Evolutionary conservation across 2,113 vertebrate species (phyloP), one percentile per base, ranked within the genome.

Genomic region (Thalassarche chlororhynchos): DNA sequence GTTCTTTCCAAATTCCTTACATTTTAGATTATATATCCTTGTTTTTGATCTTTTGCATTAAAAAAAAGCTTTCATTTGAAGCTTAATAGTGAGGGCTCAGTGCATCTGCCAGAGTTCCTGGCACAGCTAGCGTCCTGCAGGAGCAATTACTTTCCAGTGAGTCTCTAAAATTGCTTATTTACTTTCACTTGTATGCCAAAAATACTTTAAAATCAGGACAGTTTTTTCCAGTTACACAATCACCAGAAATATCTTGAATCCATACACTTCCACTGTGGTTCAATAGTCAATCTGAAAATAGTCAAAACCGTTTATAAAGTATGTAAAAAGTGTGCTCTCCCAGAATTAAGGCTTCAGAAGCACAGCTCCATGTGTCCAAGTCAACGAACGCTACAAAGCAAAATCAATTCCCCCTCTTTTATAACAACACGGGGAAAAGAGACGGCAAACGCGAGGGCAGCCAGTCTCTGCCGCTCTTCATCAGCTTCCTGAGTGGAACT

Each of bases 211-310:
- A 95, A 95, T 95, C 93, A 79, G 89, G 83, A 64, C 95, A 96
- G 95, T 88, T 96, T 97, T 97, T 97, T 97, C 95, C 95, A 93
- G 94, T 96, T 96, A 90, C 92, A 97, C 93, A 97, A 97, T 96
- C 95, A 94, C 93, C 94, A 92, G 17, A 95, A 97, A 96, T 95
- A 93, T 95, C 94, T 86, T 62, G 70, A 90, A 91, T 65, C 94
- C 91, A 52, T 84, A 62, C 66, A 17, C 84, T 95, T 95, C 90
- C 87, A 95, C 80, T 40, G 75, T 36, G 89, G 92, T 46, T 96
- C 92, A 81, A 92, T 46, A 66, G 70, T 8, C 90, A 47, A 75
- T 5, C 86, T 83, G 96, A 88, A 96, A 95, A 86, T 5, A 87
- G 89, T 29, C 95, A 68, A 38, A 90, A 31, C 54, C 26, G n/a